phyloP scores from a whole-genome alignment of 1,140 invertebrate genomes.

The Drosophila lacteicornis region DNA sequence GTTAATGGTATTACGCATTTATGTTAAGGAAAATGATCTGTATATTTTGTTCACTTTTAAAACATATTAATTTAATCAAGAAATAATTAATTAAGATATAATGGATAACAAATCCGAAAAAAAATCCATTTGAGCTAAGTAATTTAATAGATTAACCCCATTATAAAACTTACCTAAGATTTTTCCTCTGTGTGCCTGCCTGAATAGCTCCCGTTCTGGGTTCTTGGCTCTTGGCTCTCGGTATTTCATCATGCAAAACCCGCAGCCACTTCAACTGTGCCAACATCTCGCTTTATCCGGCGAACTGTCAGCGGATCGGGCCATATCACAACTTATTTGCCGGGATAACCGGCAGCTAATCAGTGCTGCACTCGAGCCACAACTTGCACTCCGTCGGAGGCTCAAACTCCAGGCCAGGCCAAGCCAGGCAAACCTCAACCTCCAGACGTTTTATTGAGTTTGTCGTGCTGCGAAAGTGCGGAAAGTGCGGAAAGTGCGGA shows the following conservation, averaged over 20 bases:
- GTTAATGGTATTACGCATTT: too few species aligned
- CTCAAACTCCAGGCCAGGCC: background rate
- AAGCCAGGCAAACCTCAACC: conserved; percentile 4
- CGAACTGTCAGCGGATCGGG: conserved; percentile 4
- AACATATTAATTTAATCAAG: too few species aligned
- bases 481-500: conserved; percentile 37
- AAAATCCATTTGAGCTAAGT: background rate
- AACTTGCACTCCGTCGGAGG: conserved; percentile 10
- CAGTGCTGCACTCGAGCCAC: conserved; percentile 40
- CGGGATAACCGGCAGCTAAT: conserved; percentile 45
- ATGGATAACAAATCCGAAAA: too few species aligned
- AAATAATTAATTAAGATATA: too few species aligned
- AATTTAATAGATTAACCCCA: too few species aligned
- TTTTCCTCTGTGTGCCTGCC: background rate
- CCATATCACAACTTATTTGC: conserved; percentile 34
- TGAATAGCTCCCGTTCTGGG: conserved; percentile 5
- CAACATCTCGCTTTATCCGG: conserved; percentile 5
- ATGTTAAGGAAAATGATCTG: too few species aligned
- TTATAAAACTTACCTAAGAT: background rate
- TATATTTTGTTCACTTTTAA: too few species aligned
- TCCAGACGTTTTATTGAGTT: conserved; percentile 49
- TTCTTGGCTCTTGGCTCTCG: background rate
- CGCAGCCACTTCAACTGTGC: conserved; percentile 33
- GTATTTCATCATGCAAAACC: conserved; percentile 23
- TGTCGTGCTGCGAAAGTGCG: conserved; percentile 37